Evolutionary conservation across 2,113 vertebrate species (phyloP).

Genomic region (Puffinus mauretanicus): DNA sequence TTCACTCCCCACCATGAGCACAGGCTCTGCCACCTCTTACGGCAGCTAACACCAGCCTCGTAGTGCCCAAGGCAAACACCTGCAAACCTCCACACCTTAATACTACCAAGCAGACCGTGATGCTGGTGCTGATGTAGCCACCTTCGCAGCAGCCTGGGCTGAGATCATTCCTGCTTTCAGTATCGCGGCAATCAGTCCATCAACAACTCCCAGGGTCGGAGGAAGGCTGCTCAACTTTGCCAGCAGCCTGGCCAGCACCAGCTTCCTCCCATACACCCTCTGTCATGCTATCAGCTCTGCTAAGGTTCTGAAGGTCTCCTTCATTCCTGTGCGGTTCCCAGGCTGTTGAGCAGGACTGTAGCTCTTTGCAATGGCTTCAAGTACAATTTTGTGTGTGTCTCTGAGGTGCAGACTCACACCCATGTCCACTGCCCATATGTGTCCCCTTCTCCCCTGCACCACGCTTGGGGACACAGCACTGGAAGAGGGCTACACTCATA

Average conservation of each 20-base stretch:
- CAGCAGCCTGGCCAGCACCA: not conserved
- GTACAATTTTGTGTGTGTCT: not conserved
- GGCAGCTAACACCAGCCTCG: not conserved
- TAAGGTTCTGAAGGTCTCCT: not conserved
- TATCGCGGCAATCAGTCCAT: not conserved
- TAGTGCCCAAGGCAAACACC: not conserved
- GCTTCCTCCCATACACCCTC: not conserved
- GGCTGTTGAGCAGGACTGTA: not conserved
- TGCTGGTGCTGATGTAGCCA: not conserved
- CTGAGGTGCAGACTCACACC: not conserved
- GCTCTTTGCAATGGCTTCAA: not conserved
- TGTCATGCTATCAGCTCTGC: not conserved
- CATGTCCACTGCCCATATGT: accelerated
- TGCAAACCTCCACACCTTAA: not conserved
- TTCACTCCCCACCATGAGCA: not conserved
- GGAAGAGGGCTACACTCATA: not conserved
- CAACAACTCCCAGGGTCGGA: not conserved
- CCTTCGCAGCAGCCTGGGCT: not conserved
- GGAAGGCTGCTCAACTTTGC: not conserved
- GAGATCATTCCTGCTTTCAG: not conserved
- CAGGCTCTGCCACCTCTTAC: not conserved
- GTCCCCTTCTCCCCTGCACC: not conserved
- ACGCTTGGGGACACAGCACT: not conserved
- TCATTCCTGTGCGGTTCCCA: not conserved
- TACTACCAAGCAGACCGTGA: not conserved